Conservation (phyloP, 2,888 invertebrate species). For the Andrena haemorrhoa region DNA sequence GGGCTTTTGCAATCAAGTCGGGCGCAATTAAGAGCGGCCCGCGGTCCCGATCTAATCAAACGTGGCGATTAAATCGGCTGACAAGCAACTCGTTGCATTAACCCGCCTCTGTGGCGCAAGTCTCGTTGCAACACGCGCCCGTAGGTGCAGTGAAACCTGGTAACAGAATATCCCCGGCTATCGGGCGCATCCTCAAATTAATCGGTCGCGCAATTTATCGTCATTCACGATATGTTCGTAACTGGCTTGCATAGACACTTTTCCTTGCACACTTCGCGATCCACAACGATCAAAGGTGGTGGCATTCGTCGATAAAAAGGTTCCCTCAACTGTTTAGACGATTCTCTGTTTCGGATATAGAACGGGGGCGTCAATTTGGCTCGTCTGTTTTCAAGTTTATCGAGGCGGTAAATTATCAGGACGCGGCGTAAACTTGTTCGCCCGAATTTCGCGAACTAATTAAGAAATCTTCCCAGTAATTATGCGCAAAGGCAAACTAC, state of each 20-base stretch:
- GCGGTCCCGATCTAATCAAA: slow-evolving; percentile 49
- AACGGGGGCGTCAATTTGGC: not conserved
- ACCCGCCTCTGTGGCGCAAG: slow-evolving; percentile 35
- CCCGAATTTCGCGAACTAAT: slow-evolving; percentile 33
- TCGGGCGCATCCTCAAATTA: slow-evolving; percentile 15
- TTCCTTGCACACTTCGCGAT: not conserved
- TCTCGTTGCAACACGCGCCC: slow-evolving; percentile 24
- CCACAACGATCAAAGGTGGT: no score
- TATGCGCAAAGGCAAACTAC: not conserved
- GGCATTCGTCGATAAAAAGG: not conserved
- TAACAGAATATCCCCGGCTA: slow-evolving; percentile 34
- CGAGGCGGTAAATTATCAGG: not conserved
- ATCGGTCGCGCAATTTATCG: not conserved
- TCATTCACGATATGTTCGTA: not conserved
- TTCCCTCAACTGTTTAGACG: slow-evolving; percentile 10
- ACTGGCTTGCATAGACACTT: not conserved
- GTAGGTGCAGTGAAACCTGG: slow-evolving; percentile 25
- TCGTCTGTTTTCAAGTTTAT: slow-evolving; percentile 6
- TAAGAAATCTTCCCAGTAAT: not conserved
- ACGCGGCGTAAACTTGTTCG: not conserved
- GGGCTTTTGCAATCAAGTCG: slow-evolving; percentile 34
- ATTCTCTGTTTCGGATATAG: not conserved
- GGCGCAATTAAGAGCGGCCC: slow-evolving; percentile 49
- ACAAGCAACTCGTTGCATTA: slow-evolving; percentile 40
- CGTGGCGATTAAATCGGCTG: slow-evolving; percentile 49